Evolutionary conservation across 2,113 vertebrate genomes (phyloP).

Genomic region (Pomatorhinus ruficollis): DNA sequence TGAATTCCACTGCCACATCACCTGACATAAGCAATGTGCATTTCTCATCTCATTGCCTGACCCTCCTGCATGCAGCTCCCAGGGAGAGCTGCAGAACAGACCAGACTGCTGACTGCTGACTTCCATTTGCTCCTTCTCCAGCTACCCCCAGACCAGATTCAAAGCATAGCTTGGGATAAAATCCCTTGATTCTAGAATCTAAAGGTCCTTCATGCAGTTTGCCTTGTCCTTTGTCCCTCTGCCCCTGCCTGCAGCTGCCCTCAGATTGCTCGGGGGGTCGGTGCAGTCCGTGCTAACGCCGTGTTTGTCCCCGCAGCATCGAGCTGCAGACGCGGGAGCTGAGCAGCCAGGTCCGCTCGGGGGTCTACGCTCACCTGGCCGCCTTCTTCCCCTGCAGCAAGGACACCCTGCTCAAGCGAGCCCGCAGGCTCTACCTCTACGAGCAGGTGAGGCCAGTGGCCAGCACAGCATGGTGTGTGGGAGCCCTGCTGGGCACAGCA

Average conservation of each 20-base stretch:
- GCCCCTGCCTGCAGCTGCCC: background rate
- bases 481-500: rapidly evolving
- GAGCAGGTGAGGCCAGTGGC: constrained; percentile 77
- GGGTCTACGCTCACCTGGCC: constrained; percentile 87
- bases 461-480: background rate
- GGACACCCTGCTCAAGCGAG: constrained; percentile 86
- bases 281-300: too few species aligned
- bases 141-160: background rate
- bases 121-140: background rate
- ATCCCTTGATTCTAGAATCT: background rate
- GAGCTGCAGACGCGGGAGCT: constrained; percentile 87
- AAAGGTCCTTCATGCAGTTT: rapidly evolving
- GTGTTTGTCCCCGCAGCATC: constrained; percentile 76
- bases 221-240: background rate
- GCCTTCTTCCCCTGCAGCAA: constrained; percentile 92
- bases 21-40: background rate
- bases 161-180: background rate
- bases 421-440: constrained; percentile 82
- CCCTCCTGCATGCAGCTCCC: background rate
- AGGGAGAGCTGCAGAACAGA: background rate
- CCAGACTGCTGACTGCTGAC: background rate
- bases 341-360: constrained; percentile 82
- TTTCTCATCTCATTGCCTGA: background rate
- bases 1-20: background rate
- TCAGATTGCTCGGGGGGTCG: background rate